phyloP scores from a whole-genome alignment of 2,888 invertebrate genomes.

The Neocrepidodera transversa region DNA sequence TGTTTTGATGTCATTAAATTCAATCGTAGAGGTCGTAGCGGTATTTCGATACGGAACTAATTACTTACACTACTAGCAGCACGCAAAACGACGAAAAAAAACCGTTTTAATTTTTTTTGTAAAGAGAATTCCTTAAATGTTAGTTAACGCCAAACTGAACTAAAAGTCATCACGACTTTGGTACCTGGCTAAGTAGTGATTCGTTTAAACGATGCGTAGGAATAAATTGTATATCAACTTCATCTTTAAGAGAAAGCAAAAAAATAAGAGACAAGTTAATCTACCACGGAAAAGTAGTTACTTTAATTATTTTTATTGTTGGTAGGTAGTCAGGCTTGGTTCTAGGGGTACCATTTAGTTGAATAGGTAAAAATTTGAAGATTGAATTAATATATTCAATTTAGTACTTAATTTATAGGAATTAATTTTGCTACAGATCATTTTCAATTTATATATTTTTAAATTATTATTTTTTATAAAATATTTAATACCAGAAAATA shows the following conservation, averaged over 20 bases:
- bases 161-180: not conserved
- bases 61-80: slow-evolving; percentile 1
- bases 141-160: not conserved
- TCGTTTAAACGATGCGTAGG: not conserved
- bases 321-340: too few relatives aligned
- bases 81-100: slow-evolving; percentile 2
- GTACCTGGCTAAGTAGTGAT: not conserved
- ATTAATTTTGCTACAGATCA: too few relatives aligned
- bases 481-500: too few relatives aligned
- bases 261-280: not conserved
- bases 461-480: too few relatives aligned
- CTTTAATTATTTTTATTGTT: not conserved
- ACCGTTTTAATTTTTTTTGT: slow-evolving; percentile 12
- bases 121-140: not conserved
- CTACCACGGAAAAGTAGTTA: not conserved
- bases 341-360: too few relatives aligned
- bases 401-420: too few relatives aligned
- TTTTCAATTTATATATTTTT: too few relatives aligned
- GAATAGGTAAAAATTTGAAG: too few relatives aligned
- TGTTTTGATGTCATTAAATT: slow-evolving; percentile 15
- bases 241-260: not conserved
- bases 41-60: slow-evolving; percentile 35
- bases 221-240: not conserved
- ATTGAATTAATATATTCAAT: too few relatives aligned
- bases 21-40: slow-evolving; percentile 23